Evolutionary conservation across 2,113 vertebrate genomes (phyloP), one percentile per base, ranked within the genome.

Genomic region (Nothoprocta perdicaria): DNA sequence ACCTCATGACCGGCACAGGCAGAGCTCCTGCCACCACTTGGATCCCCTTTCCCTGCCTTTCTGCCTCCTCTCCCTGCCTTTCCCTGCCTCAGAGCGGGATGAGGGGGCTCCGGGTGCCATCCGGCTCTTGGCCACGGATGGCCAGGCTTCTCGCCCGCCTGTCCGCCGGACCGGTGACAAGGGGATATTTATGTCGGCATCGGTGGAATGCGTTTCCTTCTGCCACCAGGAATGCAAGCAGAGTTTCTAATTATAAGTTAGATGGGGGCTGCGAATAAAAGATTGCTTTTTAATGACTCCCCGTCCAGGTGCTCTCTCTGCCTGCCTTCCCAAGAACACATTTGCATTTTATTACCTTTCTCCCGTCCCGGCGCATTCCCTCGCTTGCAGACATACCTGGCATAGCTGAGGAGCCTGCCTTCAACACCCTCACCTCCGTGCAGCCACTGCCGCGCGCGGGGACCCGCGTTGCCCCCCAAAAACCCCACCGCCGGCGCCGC

Each of bases 261-360:
- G 67, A 93, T 50, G 91, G 95, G 91, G 90, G 91, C 89, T 86
- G 90, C 80, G 93, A 95, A 96, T 96, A 92, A 95, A 96, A 95
- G 75, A 94, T 95, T 83, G 96, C 85, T 95, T 94, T 95, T 96
- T 95, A 94, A 94, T 89, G 94, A 91, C 85, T 94, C 77, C 94
- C 77, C 15, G 87, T 87, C 94, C 96, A 97, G 96, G 96, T 97
- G 96, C 95, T 95, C 94, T 41, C 43, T 27, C 76, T 72, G 86
- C 93, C 90, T 93, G 60, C 75, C 96, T 96, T 94, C 95, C 95
- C 95, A 52, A 89, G 86, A 73, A 45, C 72, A 5, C 72, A 95
- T 97, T 97, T 96, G 94, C 96, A 97, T 97, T 96, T 96, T 97
- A 97, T 96, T 67, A 79, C 88, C 21, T 90, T 71, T 43, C 91